These are phyloP conservation scores for Deilephila porcellus DNA, from an alignment of 2,888 invertebrate genomes.

Conservation along the genomic window DNA sequence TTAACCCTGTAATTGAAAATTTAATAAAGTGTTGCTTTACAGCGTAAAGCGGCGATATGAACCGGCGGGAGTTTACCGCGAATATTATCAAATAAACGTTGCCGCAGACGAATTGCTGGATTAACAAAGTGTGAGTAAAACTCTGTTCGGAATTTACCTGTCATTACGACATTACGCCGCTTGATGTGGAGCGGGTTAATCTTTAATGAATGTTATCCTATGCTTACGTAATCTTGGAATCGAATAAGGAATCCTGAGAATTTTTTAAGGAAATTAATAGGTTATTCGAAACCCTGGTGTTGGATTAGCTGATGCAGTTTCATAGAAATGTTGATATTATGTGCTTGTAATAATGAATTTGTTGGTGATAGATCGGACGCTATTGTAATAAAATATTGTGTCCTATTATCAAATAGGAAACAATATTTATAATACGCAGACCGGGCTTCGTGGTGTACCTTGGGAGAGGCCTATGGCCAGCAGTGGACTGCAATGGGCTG, in stretches of 20 bases:
- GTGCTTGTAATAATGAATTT: neutral
- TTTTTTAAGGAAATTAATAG: neutral
- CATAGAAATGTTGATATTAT: neutral
- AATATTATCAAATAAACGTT: constrained; percentile 30
- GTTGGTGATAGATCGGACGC: too few relatives aligned
- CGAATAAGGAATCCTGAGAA: neutral
- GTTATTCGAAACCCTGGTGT: neutral
- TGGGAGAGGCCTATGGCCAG: too few relatives aligned
- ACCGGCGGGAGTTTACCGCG: constrained; percentile 35
- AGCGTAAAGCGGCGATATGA: constrained; percentile 41
- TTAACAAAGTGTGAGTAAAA: constrained; percentile 20
- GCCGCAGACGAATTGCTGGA: constrained; percentile 23
- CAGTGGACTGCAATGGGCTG: too few relatives aligned
- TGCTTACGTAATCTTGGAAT: neutral
- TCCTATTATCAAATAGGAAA: too few relatives aligned
- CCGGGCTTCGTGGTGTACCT: too few relatives aligned
- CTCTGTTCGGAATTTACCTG: neutral
- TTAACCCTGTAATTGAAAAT: constrained; percentile 56
- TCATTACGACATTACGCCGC: neutral
- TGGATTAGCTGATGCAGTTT: neutral
- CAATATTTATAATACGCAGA: too few relatives aligned
- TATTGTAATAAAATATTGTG: too few relatives aligned
- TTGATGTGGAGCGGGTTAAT: neutral
- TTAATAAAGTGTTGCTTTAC: constrained; percentile 56
- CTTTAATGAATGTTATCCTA: neutral